These are phyloP conservation scores for Ascaphus truei DNA, from an alignment of 2,113 vertebrate genomes.

Conservation along the genomic window DNA sequence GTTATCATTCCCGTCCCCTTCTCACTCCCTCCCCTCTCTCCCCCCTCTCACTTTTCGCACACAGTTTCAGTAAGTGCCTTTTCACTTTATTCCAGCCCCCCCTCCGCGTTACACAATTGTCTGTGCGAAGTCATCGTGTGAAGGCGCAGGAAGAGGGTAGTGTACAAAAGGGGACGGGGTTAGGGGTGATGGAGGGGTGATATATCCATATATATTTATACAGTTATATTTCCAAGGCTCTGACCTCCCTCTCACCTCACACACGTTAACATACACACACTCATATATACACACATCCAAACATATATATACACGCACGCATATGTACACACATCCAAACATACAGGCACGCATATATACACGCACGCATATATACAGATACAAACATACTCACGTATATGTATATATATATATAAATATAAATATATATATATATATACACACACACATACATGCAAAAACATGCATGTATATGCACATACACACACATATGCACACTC, in stretches of 20 bases:
- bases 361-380: not conserved
- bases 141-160: slow-evolving; percentile 1
- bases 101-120: slow-evolving; percentile 24
- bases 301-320: not conserved
- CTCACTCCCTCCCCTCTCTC: too few relatives aligned
- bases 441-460: not conserved
- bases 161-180: slow-evolving; percentile 32
- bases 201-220: slow-evolving; percentile 37
- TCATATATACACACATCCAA: slow-evolving; percentile 11
- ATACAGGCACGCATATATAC: not conserved
- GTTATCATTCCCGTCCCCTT: too few relatives aligned
- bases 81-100: slow-evolving; percentile 34
- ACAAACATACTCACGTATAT: not conserved
- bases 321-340: not conserved
- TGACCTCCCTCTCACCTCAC: not conserved
- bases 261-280: not conserved
- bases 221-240: slow-evolving; percentile 25
- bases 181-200: slow-evolving; percentile 5
- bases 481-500: not conserved
- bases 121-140: slow-evolving; percentile 17
- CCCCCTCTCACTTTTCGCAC: slow-evolving; percentile 31
- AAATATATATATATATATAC: not conserved
- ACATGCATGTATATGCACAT: not conserved
- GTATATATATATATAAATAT: not conserved
- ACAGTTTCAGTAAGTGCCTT: slow-evolving; percentile 10